A percentile compares a stretch with the other conserved stretches of the same genome.
These are phyloP conservation scores for Mermis nigrescens DNA, from an alignment of 2,888 invertebrate genomes.

Conservation along the genomic window DNA sequence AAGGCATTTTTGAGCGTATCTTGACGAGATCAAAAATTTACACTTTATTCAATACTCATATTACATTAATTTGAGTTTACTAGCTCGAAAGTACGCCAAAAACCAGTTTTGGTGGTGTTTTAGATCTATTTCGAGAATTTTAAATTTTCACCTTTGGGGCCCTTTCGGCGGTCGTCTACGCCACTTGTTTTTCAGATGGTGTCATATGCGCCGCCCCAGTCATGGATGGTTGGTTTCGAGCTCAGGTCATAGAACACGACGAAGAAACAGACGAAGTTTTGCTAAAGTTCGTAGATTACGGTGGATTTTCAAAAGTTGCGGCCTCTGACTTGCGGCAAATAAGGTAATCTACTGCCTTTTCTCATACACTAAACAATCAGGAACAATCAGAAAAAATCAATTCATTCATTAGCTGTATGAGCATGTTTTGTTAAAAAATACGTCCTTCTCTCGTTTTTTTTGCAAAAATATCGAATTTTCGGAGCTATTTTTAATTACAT, in stretches of 20 bases:
- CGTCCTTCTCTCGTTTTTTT: neutral
- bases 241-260: slow-evolving; percentile 52
- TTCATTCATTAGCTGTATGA: neutral
- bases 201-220: slow-evolving; percentile 72
- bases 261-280: slow-evolving; percentile 46
- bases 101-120: no score
- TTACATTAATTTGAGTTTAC: no score
- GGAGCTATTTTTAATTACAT: no score
- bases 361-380: neutral
- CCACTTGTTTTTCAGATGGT: no score
- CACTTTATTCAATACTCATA: no score
- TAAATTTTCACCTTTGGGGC: no score
- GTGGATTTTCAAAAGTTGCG: slow-evolving; percentile 65
- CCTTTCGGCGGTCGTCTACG: no score
- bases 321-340: slow-evolving; percentile 67
- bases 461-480: neutral
- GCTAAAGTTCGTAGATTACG: slow-evolving; percentile 79
- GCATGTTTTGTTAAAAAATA: neutral
- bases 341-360: slow-evolving; percentile 35
- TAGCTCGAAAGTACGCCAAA: no score
- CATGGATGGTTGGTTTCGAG: slow-evolving; percentile 68
- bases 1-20: no score
- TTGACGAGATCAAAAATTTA: no score
- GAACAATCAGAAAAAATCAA: neutral
- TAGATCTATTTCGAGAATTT: no score